Conservation (phyloP, 2,113 vertebrate genomes). For the Gulo gulo region DNA sequence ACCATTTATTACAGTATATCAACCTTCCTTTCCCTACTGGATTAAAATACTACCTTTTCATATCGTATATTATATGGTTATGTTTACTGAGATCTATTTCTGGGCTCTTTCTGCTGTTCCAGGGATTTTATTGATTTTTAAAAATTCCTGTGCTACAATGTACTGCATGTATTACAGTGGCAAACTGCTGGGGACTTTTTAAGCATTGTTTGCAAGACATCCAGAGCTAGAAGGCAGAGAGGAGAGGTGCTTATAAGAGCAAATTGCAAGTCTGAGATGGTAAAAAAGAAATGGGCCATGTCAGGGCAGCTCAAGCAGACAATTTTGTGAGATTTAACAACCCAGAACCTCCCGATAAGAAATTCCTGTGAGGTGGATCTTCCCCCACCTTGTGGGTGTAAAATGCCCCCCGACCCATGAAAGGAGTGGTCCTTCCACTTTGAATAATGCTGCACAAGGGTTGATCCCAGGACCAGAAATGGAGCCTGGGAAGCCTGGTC, state of each 20-base stretch:
- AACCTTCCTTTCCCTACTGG: background rate
- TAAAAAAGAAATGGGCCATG: background rate
- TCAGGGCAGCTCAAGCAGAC: background rate
- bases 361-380: background rate
- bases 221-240: no score
- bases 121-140: background rate
- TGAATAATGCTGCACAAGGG: background rate
- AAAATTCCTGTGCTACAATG: background rate
- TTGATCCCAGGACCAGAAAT: background rate
- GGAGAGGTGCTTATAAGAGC: fast-evolving
- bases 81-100: background rate
- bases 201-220: background rate
- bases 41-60: background rate
- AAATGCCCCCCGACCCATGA: background rate
- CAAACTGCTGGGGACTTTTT: background rate
- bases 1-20: background rate
- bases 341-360: background rate
- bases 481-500: background rate
- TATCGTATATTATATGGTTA: background rate
- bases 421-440: background rate
- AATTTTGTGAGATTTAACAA: background rate
- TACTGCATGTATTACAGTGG: background rate
- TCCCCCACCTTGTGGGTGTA: background rate
- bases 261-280: background rate
- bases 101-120: background rate